Base-by-base conservation (phyloP, 2,113 vertebrate genomes). In the Dasyurus viverrinus region DNA sequence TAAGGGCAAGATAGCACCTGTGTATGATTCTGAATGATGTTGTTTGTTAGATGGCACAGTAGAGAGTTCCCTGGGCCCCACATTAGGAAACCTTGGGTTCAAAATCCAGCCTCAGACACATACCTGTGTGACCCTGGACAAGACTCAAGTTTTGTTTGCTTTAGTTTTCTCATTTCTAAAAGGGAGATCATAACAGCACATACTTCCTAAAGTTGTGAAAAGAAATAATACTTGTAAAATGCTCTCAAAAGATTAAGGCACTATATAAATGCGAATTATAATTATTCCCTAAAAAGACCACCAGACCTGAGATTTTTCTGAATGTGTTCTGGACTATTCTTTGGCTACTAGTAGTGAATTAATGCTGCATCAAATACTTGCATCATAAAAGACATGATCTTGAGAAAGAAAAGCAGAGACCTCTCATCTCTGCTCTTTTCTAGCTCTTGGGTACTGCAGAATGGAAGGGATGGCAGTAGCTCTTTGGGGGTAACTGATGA, bases 401-500 rank as follows among this genome's bases (percentile, higher is more conserved):
- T 84, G 36, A 42, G 68, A 42, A 76, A 42, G 19, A 9, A 84
- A 84, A 68, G 12, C 30, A 36, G 60, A 76, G 16, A 3, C n/a
- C 68, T 19, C 22, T 42, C 22, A 48, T 42, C 19, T 84, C 19
- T 84, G 68, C 68, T 84, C n/a, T 84, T 68, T 68, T 42, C 1
- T 84, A 8, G 22, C 6, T 19, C 68, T 84, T 84, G n/a, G 16
- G 1, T 42, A 42, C n/a, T 42, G 16, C n/a, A 42, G 68, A 19
- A 42, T 23, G 68, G n/a, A 84, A 84, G 68, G n/a, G 96, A 93
- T 94, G 97, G 97, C 68, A 95, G 91, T 93, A 92, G 50, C 90
- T 90, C 1, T 97, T 98, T 95, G 96, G 94, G 3, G 3, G 68
- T 95, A 97, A 97, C 95, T 97, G 97, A 96, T 96, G 96, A 93